Evolutionary conservation across 92 coral and sea anemone species (phyloP).

Genomic region (Palythoa grandis): DNA sequence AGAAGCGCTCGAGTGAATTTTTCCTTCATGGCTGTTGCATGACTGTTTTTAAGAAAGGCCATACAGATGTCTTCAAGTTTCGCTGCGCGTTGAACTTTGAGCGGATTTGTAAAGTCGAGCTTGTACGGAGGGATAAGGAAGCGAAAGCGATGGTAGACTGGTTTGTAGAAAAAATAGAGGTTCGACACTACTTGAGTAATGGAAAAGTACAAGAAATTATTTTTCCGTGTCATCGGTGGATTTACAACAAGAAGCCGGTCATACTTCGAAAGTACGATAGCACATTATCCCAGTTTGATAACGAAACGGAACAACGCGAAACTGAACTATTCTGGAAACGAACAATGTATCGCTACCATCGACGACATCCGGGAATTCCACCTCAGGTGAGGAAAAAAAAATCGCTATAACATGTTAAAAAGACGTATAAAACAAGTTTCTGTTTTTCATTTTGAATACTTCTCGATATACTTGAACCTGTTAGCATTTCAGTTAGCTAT

Average conservation of each 20-base stretch:
- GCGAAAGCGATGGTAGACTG: slow-evolving; percentile 85
- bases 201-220: slow-evolving; percentile 71
- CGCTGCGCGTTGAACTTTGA: slow-evolving; percentile 62
- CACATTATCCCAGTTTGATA: slow-evolving; percentile 79
- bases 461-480: not conserved
- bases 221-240: slow-evolving; percentile 96
- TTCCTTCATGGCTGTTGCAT: slow-evolving; percentile 89
- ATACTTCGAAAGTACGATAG: slow-evolving; percentile 72
- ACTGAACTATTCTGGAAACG: slow-evolving; percentile 93
- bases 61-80: slow-evolving; percentile 86
- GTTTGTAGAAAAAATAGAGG: slow-evolving; percentile 92
- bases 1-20: slow-evolving; percentile 73
- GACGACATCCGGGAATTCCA: slow-evolving; percentile 71
- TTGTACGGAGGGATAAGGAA: slow-evolving; percentile 78
- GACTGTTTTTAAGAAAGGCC: slow-evolving; percentile 96
- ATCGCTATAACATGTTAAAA: not conserved
- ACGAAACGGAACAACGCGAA: slow-evolving; percentile 86
- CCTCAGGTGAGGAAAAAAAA: slow-evolving; percentile 75
- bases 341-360: slow-evolving; percentile 91
- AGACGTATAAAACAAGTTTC: too few species aligned
- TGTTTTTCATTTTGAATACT: not conserved
- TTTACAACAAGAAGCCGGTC: slow-evolving; percentile 74
- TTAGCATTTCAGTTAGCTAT: slow-evolving; percentile 6
- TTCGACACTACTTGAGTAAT: slow-evolving; percentile 71
- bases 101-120: slow-evolving; percentile 71